phyloP scores from a whole-genome alignment of 1,140 invertebrate genomes.

The Drosophila melanica region DNA sequence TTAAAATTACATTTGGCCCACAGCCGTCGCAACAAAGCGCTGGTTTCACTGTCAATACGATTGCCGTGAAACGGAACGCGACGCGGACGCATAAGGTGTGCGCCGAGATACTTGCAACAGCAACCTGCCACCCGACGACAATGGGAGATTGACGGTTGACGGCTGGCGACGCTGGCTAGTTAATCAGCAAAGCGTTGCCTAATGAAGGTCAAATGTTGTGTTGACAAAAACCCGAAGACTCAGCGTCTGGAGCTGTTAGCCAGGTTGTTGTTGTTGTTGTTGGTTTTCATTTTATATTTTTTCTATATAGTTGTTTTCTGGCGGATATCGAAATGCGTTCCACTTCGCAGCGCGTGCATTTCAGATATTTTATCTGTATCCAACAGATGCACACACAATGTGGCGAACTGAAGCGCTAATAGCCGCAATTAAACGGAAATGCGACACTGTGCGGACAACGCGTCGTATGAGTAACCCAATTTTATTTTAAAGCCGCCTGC shows the following conservation, averaged over 20 bases:
- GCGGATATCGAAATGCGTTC: constrained; percentile 55
- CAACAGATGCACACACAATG: constrained; percentile 28
- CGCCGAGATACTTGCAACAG: constrained; percentile 28
- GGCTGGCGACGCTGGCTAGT: constrained; percentile 32
- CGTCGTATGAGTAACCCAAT: constrained; percentile 53
- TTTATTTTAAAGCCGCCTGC: not conserved
- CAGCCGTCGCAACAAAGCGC: no score
- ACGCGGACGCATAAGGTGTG: constrained; percentile 9
- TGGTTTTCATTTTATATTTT: not conserved
- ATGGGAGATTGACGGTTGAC: constrained; percentile 25
- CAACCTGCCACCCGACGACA: constrained; percentile 5
- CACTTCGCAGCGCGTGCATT: constrained; percentile 56
- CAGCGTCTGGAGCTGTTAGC: constrained; percentile 1
- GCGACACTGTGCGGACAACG: constrained; percentile 19
- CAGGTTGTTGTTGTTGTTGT: not conserved
- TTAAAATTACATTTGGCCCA: constrained; percentile 42
- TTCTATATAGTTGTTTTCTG: constrained; percentile 18
- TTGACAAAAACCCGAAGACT: constrained; percentile 45
- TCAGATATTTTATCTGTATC: constrained; percentile 40
- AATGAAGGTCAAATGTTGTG: constrained; percentile 64
- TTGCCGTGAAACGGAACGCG: constrained; percentile 31
- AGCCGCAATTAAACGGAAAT: constrained; percentile 29
- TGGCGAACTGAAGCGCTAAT: constrained; percentile 15
- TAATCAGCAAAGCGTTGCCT: constrained; percentile 51
- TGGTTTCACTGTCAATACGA: constrained; percentile 38